Evolutionary conservation across 2,888 invertebrate genomes (phyloP), one percentile per base, ranked within the genome.

Genomic region (Spicauda simplicius): DNA sequence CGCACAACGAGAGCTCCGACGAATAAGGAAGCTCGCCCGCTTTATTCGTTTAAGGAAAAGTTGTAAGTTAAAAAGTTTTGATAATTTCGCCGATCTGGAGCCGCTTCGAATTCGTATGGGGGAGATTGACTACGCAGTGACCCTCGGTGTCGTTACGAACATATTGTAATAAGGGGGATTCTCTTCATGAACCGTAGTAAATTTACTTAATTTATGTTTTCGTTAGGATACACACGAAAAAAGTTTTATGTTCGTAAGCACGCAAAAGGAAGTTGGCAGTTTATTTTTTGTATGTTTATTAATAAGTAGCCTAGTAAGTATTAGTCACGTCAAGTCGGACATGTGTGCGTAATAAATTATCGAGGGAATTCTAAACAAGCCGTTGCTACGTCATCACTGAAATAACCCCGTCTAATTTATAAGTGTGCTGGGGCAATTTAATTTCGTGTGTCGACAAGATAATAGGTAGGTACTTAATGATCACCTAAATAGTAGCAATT

Each of bases 181-280:
- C 82, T 89, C 87, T 88, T 83, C 86, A 87, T 88, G 88, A 83
- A 83, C 79, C 78, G 81, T 77, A 83, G 80, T 91, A 88, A 90
- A 90, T 93, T 91, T 87, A 86, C 87, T 85, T 90, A 91, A 92
- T 91, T 93, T 92, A 92, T 91, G 91, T 88, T 90, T 90, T 88
- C 83, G 87, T 90, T 86, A 83, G 87, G 88, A 87, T 90, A 91
- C 90, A 90, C 91, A 91, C 84, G 90, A 88, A 85, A 80, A 37
- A 90, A 88, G 82, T 92, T 93, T 92, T 91, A 92, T 92, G 90
- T 87, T 80, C 78, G 77, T 81, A 78, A 79, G 82, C 92, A 92
- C 92, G 92, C 92, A 78, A 91, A 88, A 91, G 91, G 90, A 91
- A 91, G 88, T 90, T 75, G 76, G 81, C 78, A 84, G 85, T 88